Conservation (phyloP, 2,888 invertebrate genomes). For the Adelphocoris suturalis region DNA sequence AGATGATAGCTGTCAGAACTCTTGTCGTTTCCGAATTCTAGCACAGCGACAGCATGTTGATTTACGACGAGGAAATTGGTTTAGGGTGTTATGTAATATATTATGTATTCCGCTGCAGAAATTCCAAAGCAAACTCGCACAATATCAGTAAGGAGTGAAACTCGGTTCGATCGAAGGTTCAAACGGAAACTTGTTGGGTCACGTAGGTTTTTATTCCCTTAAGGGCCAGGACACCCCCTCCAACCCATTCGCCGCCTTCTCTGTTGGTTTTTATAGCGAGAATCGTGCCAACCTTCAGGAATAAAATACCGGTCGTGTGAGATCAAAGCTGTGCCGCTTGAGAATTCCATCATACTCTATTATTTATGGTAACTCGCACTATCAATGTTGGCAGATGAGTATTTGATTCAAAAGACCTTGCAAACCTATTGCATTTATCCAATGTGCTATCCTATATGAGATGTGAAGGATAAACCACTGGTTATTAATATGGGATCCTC, state of each 20-base stretch:
- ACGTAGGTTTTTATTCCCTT: conserved; percentile 42
- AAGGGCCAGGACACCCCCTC: neutral
- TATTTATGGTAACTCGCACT: no score
- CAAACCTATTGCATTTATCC: no score
- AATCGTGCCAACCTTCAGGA: conserved; percentile 9
- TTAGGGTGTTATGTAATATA: conserved; percentile 27
- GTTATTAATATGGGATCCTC: no score
- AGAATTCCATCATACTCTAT: neutral
- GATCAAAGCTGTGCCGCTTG: neutral
- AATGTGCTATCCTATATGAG: no score
- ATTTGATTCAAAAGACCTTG: no score
- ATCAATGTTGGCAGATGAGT: no score
- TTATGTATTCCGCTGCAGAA: neutral
- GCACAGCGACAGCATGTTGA: neutral
- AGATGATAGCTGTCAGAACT: neutral
- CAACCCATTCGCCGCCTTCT: neutral
- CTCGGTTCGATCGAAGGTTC: neutral
- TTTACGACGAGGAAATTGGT: conserved; percentile 32
- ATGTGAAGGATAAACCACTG: no score
- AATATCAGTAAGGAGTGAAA: conserved; percentile 17
- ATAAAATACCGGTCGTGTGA: neutral
- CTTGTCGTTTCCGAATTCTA: conserved; percentile 6
- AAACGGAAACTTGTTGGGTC: conserved; percentile 26
- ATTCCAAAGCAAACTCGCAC: conserved; percentile 20
- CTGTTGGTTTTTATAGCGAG: neutral